These are phyloP conservation scores for Sciurus carolinensis DNA, from an alignment of 2,797 vertebrate genomes.

Conservation along the genomic window DNA sequence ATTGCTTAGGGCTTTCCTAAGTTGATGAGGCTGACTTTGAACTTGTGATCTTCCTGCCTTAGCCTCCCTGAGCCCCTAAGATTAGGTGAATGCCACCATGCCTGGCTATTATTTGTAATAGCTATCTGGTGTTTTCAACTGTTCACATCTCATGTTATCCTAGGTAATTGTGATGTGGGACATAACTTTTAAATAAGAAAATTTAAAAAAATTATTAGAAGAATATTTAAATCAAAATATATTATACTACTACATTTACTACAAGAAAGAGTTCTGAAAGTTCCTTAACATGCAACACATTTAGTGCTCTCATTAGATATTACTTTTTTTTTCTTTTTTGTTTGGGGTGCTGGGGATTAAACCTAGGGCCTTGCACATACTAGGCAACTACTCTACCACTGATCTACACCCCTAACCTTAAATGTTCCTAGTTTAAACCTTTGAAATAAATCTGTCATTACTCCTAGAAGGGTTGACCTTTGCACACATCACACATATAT, in stretches of 20 bases:
- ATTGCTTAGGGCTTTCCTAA: too few relatives aligned
- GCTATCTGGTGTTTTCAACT: neutral
- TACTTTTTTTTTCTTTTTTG: neutral
- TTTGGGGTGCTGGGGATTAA: too few relatives aligned
- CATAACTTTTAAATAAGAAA: constrained; percentile 39
- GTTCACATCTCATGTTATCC: neutral
- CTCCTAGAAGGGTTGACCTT: neutral
- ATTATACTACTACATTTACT: neutral
- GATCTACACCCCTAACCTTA: neutral
- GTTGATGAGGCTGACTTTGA: too few relatives aligned
- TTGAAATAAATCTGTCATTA: neutral
- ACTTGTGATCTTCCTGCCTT: too few relatives aligned
- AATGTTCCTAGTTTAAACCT: neutral
- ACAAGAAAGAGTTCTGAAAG: constrained; percentile 46
- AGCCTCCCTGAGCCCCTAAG: too few relatives aligned
- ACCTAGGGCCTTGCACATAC: too few relatives aligned
- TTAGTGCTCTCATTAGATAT: neutral
- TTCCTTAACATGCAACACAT: neutral
- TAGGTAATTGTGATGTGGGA: neutral
- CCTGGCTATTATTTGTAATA: neutral
- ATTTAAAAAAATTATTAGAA: constrained; percentile 15
- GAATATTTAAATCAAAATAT: constrained; percentile 54
- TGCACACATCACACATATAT: neutral
- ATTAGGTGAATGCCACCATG: too few relatives aligned
- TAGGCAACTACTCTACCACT: too few relatives aligned